A percentile compares a stretch with the other conserved stretches of the same genome.
Conservation (phyloP, 2,113 vertebrate species). For the Stomatorhinus ivindoensis region DNA sequence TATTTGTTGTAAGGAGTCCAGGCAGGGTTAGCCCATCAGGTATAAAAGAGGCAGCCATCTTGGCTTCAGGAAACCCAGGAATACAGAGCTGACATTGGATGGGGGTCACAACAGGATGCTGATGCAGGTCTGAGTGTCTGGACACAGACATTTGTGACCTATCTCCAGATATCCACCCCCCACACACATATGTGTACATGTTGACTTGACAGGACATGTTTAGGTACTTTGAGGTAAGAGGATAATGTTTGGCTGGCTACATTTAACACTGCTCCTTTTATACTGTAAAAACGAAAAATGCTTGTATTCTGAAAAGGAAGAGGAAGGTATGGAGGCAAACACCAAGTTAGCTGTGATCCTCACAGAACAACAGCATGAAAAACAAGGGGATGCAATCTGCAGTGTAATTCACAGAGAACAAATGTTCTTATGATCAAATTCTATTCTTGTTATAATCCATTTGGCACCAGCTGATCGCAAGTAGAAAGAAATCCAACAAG, state of each 20-base stretch:
- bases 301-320: not conserved
- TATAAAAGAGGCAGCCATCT: not conserved
- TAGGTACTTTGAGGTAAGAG: not conserved
- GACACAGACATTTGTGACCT: not conserved
- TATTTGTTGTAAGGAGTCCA: not conserved
- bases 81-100: not conserved
- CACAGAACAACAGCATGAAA: not conserved
- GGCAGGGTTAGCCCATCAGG: not conserved
- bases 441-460: constrained; percentile 5
- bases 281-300: not conserved
- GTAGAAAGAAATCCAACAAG: not conserved
- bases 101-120: not conserved
- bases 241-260: not conserved
- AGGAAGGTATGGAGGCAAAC: not conserved
- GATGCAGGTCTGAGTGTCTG: not conserved
- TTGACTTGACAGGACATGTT: not conserved
- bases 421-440: constrained; percentile 17
- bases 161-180: not conserved
- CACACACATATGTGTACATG: not conserved
- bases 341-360: not conserved
- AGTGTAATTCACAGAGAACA: constrained; percentile 4
- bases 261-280: not conserved
- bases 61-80: not conserved
- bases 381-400: constrained; percentile 4
- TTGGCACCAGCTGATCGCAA: not conserved